Base-by-base conservation (phyloP, 2,797 vertebrate genomes). In the Channallabes apus region DNA sequence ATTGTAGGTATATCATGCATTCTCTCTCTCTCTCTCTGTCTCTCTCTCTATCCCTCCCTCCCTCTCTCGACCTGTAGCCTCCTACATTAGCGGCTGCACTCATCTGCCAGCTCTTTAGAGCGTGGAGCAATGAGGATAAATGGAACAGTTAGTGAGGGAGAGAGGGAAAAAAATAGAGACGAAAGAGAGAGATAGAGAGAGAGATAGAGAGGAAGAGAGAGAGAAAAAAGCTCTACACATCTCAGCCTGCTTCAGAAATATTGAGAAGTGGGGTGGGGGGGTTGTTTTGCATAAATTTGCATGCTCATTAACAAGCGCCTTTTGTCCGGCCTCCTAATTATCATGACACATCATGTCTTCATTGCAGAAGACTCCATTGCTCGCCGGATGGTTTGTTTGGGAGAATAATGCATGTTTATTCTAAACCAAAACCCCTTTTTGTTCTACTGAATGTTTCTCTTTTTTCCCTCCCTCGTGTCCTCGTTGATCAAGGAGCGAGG, bases 301-400 rank as follows among this genome's bases (percentile, higher is more conserved):
- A 97, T 97, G 93, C 93, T 96, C 96, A 98, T 96, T 94, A 97
- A 96, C 68, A 12, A 93, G 92, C 93, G 95, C 94, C 96, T 96
- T 97, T 97, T 97, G 96, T 97, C 96, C 95, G 95, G 92, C 95
- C 93, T 95, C 93, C 95, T 96, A 97, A 97, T 98, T 97, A 97
- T 97, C 96, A 97, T 97, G 96, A 96, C 96, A 96, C 95, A 95
- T 97, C 97, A 96, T 96, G 96, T 97, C 96, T 97, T 97, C 95
- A 97, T 97, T 96, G 94, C 94, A 93, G 94, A 97, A 96, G 96
- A 96, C 96, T 97, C 94, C 94, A 96, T 94, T 93, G 93, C 95
- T 95, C 95, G 95, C 95, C 93, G 93, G 94, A 96, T 94, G 93
- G 92, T 94, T 95, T 95, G 91, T 84, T 87, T 94, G 93, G 94